Base-by-base conservation (phyloP, 2,888 invertebrate genomes). In the Orthonevra nobilis region DNA sequence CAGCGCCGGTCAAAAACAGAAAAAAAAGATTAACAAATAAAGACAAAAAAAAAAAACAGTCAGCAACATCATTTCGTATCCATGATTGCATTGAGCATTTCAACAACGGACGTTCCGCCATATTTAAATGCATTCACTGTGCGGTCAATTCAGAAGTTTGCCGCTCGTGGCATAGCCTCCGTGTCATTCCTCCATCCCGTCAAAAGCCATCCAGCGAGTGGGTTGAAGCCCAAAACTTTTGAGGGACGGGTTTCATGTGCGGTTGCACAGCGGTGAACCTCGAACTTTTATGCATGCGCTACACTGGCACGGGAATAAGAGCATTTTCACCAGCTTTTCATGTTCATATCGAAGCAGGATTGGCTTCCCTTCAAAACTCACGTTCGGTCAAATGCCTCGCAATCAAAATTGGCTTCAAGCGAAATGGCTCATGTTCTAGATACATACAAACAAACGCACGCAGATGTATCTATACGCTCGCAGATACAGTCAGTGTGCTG, bases 61-160 rank as follows among this genome's bases (percentile, higher is more conserved):
- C 5, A 5, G 23, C 23, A 4, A 23, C 38, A 28, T 48, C 40
- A 56, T 68, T 68, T 68, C 58, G 56, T 48, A 30, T 23, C 23
- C 68, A 40, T 40, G 46, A 68, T 68, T 74, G 58, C 32, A 46
- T 48, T 61, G 52, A 4, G 1, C 15, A 23, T 20, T 42, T 20
- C 42, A 10, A 23, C 20, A 12, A 17, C 42, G 30, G 50, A 42
- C 40, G 48, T 26, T 46, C 14, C 10, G 23, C 40, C 56, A 40
- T 69, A 69, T 75, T 74, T 56, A 69, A 63, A 75, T 56, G 54
- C 50, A 50, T 50, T 69, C 40, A 12, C 26, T 68, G n/a, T n/a
- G 74, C 36, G 68, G 74, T 75, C 68, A 61, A 56, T 50, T 75
- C 61, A 48, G 48, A 42, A 50, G 48, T 30, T n/a, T 36, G 28